A percentile compares a stretch with the other conserved stretches of the same genome.
These are phyloP conservation scores for Haemorhous mexicanus DNA, from an alignment of 2,113 vertebrate species.

Conservation along the genomic window DNA sequence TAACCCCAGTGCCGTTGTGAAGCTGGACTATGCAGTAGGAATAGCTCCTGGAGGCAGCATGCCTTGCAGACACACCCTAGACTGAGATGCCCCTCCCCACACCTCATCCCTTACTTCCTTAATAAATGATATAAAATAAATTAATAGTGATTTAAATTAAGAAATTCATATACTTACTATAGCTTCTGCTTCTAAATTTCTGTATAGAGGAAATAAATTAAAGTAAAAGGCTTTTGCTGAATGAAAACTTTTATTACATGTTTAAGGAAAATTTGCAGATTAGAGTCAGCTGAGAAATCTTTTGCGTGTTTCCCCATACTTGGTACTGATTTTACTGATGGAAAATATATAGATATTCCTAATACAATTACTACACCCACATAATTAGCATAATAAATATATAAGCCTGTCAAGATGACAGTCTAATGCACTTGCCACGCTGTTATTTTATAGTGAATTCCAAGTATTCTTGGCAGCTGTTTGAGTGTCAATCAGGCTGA, in stretches of 20 bases:
- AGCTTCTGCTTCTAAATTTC: neutral
- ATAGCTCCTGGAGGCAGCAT: neutral
- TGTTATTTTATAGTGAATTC: neutral
- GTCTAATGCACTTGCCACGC: neutral
- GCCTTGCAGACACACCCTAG: neutral
- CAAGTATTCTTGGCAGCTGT: neutral
- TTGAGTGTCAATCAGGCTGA: neutral
- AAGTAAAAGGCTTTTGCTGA: neutral
- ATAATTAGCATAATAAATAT: neutral
- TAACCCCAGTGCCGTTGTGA: neutral
- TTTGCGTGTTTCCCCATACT: neutral
- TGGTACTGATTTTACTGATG: neutral
- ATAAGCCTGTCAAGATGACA: neutral
- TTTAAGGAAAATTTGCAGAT: neutral
- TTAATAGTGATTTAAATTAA: neutral
- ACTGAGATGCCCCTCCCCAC: neutral
- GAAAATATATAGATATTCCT: neutral
- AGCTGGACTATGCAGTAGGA: neutral
- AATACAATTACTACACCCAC: neutral
- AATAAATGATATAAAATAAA: neutral
- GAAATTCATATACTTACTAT: neutral
- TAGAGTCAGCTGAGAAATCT: neutral
- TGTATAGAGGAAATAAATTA: neutral
- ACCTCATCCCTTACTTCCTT: neutral
- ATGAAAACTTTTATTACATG: neutral